These are phyloP conservation scores for Hylyphantes graminicola DNA, from an alignment of 1,140 invertebrate genomes.

Conservation along the genomic window DNA sequence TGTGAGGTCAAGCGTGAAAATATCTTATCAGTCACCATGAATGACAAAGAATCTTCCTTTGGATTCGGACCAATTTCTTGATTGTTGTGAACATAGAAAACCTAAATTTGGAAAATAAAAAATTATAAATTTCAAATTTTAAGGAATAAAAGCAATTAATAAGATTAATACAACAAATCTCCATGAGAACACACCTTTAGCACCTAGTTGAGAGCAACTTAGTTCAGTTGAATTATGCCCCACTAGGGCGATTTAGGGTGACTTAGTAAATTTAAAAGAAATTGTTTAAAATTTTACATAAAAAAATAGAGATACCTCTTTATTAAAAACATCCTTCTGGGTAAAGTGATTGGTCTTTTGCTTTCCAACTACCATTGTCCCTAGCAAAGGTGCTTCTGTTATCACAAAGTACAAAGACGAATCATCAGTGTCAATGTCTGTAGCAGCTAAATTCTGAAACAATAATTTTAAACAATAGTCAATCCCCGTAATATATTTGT, in stretches of 20 bases:
- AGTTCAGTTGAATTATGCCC: too few relatives aligned
- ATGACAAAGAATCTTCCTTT: constrained; percentile 50
- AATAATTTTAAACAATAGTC: neutral
- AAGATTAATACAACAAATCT: too few relatives aligned
- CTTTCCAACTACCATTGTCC: constrained; percentile 15
- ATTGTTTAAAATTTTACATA: too few relatives aligned
- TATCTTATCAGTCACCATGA: constrained; percentile 54
- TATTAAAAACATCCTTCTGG: constrained; percentile 37
- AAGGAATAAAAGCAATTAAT: neutral
- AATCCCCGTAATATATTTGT: too few relatives aligned
- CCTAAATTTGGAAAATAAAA: constrained; percentile 19
- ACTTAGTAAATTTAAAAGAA: too few relatives aligned
- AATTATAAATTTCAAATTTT: neutral
- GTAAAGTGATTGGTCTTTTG: constrained; percentile 48
- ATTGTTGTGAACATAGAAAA: constrained; percentile 46
- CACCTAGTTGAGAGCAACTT: too few relatives aligned
- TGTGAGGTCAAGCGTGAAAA: constrained; percentile 43
- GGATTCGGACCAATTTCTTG: constrained; percentile 58
- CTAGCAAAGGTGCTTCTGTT: constrained; percentile 43
- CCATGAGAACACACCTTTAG: too few relatives aligned
- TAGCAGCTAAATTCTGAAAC: constrained; percentile 49
- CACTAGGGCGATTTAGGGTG: too few relatives aligned
- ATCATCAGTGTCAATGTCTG: constrained; percentile 54
- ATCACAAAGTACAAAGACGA: constrained; percentile 46
- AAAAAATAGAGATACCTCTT: constrained; percentile 33